A percentile compares a stretch with the other conserved stretches of the same genome.
Evolutionary conservation across 1,140 invertebrate genomes (phyloP).

Genomic region (Conopomorpha cramerella): DNA sequence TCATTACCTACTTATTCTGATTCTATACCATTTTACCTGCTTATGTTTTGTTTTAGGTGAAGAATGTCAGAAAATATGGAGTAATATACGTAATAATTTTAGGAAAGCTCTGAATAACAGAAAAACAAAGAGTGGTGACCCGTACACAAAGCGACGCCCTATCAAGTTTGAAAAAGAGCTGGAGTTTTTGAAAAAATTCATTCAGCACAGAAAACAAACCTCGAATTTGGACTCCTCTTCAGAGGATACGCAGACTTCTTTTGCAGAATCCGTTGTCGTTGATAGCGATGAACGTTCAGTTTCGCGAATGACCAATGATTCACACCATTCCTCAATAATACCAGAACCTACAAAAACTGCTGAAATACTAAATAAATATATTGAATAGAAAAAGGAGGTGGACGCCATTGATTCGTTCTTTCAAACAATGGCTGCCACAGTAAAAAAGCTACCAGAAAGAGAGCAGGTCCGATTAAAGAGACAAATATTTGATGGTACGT

Average conservation of each 20-base stretch:
- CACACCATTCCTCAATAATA: not conserved
- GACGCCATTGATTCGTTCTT: not conserved
- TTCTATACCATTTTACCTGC: not conserved
- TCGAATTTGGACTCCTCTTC: not conserved
- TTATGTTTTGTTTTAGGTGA: slow-evolving; percentile 1
- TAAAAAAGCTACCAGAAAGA: not conserved
- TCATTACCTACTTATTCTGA: not conserved
- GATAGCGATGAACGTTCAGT: not conserved
- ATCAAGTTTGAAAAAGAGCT: not conserved
- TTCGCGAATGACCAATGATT: not conserved
- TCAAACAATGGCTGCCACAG: not conserved
- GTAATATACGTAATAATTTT: not conserved
- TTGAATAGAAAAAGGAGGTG: not conserved
- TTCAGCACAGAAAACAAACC: not conserved
- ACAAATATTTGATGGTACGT: slow-evolving; percentile 4
- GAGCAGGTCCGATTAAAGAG: not conserved
- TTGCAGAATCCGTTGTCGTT: not conserved
- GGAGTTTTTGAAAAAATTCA: not conserved
- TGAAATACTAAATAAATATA: not conserved
- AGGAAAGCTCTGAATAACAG: slow-evolving; percentile 1
- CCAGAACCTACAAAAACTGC: not conserved
- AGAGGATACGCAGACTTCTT: not conserved
- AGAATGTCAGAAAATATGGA: slow-evolving; percentile 5
- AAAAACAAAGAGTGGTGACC: not conserved
- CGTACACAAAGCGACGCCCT: not conserved